Base-by-base conservation (phyloP, 1,140 invertebrate species). In the Meloidogyne floridensis region DNA sequence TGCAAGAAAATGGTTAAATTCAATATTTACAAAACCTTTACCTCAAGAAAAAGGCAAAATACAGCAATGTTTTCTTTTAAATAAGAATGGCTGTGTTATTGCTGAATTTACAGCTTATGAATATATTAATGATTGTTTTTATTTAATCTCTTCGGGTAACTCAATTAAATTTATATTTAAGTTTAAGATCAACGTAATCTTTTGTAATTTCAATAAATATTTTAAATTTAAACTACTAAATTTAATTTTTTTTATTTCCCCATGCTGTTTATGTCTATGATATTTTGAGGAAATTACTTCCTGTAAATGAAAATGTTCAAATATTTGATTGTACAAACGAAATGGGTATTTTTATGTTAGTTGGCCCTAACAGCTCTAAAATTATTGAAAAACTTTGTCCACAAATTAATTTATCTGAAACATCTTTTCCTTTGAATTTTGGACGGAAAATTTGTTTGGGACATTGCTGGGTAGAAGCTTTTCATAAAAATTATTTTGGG, bases 1-100 rank as follows among this genome's bases (percentile, higher is more conserved):
- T 65, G 15, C 59, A 65, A 65, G 59, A 65, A 65, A 65, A 65
- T 65, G 59, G 59, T 8, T 65, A 65, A 65, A 65, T 65, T 65
- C 59, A n/a, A 65, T 65, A n/a, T 65, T 65, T n/a, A 13, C 59
- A 7, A 65, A 65, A 8, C n/a, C 15, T 65, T 65, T 65, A 65
- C n/a, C 59, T 5, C 15, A 65, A 18, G 59, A 65, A 65, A 65
- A 65, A n/a, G 59, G 59, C 15, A 65, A 65, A 65, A 65, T 65
- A 65, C 59, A 65, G n/a, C 4, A 65, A 65, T n/a, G n/a, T 65
- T 65, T 7, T 18, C 59, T 65, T 65, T 65, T 65, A 65, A 65
- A 65, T 65, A 65, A 65, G 7, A 65, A 65, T n/a, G 59, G 59
- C n/a, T n/a, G 59, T 65, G n/a, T 65, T 65, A 18, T n/a, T 65